Percentiles rank a stretch among this genome's conserved stretches.
phyloP scores from a whole-genome alignment of 2,797 vertebrate species.

The Psittacula echo region DNA sequence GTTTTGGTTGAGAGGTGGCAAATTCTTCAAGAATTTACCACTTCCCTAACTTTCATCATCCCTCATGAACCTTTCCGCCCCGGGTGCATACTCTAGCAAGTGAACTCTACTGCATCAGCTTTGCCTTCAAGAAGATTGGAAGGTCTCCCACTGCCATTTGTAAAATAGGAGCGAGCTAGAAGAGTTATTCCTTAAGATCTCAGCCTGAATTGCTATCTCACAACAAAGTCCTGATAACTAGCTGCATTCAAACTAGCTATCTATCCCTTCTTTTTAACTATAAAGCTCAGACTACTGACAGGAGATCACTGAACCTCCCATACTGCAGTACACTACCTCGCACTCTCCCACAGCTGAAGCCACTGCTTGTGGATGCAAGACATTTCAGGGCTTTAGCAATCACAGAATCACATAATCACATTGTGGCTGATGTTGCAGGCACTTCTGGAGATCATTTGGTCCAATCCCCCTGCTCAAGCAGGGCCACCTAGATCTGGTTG shows the following conservation, averaged over 20 bases:
- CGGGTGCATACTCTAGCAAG: not conserved
- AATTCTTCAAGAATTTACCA: not conserved
- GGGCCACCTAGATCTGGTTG: not conserved
- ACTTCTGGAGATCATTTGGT: not conserved
- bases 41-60: not conserved
- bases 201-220: not conserved
- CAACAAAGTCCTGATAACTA: not conserved
- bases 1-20: not conserved
- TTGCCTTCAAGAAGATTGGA: not conserved
- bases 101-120: not conserved
- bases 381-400: not conserved
- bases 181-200: not conserved
- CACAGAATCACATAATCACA: not conserved
- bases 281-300: not conserved
- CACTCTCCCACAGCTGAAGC: not conserved
- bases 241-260: not conserved
- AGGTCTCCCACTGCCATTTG: not conserved
- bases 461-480: not conserved
- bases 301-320: not conserved
- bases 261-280: not conserved
- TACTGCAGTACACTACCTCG: not conserved
- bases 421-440: not conserved
- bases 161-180: not conserved
- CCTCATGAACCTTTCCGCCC: not conserved
- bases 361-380: not conserved